Conservation (phyloP, 35 echinoderm and acorn worm species). For the Apostichopus californicus region DNA sequence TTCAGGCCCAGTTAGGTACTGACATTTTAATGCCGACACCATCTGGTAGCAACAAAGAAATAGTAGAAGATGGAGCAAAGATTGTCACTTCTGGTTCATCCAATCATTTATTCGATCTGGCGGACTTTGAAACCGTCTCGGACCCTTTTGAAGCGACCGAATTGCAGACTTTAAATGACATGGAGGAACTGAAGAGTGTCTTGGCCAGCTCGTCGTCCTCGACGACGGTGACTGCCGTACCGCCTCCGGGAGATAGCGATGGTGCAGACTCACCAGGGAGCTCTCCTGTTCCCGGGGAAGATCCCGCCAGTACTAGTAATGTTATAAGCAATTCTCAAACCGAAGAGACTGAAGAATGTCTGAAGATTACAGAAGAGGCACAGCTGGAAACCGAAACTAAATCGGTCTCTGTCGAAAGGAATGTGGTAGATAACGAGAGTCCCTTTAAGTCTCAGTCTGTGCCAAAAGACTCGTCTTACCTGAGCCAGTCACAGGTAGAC, state of each 20-base stretch:
- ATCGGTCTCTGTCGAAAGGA: conserved; percentile 14
- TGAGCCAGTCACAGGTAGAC: conserved; percentile 20
- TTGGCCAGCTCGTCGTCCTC: conserved; percentile 56
- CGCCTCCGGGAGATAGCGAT: background rate
- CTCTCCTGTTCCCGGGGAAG: background rate
- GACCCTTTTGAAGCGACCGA: conserved; percentile 96
- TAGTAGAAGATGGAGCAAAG: background rate
- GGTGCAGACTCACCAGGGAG: background rate
- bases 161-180: conserved; percentile 89
- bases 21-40: conserved; percentile 58
- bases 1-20: conserved; percentile 27
- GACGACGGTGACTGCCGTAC: background rate
- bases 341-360: background rate
- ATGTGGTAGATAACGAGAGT: background rate
- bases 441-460: conserved; percentile 5
- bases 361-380: background rate
- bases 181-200: conserved; percentile 90
- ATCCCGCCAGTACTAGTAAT: background rate
- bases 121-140: conserved; percentile 82
- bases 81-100: background rate
- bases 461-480: background rate
- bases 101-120: conserved; percentile 55
- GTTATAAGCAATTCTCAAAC: background rate
- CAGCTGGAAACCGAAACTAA: background rate
- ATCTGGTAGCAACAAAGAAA: background rate